Evolutionary conservation across 2,797 vertebrate genomes (phyloP), one percentile per base, ranked within the genome.

Genomic region (Microcaecilia unicolor): DNA sequence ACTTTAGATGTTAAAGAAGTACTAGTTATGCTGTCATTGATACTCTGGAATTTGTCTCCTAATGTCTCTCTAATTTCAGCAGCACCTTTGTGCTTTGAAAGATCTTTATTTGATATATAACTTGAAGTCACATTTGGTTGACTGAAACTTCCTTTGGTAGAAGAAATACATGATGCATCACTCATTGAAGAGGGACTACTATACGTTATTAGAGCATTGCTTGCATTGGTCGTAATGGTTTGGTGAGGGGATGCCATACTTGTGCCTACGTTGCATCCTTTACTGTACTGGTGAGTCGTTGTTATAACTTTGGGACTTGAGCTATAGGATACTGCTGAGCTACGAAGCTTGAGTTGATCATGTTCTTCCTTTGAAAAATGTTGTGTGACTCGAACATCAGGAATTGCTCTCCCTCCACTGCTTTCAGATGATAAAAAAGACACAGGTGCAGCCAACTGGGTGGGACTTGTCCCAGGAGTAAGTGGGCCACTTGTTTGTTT

Each of bases 401-500:
- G 80, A 46, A 90, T 83, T 48, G 82, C 76, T 44, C 85, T 86
- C 56, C 78, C 61, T 0, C 84, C 61, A 9, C 76, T 75, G 64
- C 70, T 26, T 12, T 88, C 88, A 0, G 81, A 66, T 45, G 75
- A 17, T n/a, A 89, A 75, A 30, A 97, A 94, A 18, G 93, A 90
- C 38, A 93, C 76, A 0, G 95, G 93, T 39, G 95, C 92, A 4
- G 84, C 72, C 0, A 95, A 67, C 58, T 99, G 95, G 1, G 95
- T 98, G 51, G 94, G 95, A 41, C 93, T 99, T 55, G 94, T 97
- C 13, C 94, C 95, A 1, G 96, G 96, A 31, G 92, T 97, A 18
- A 99, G 82, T 0, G 81, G 88, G 34, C 92, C 87, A 1, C 90
- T 91, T 1, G 90, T 94, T 63, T 98, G 92, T 55, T 92, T 97